These are phyloP conservation scores for Tuberolachnus salignus DNA, from an alignment of 2,888 invertebrate species.

Conservation along the genomic window DNA sequence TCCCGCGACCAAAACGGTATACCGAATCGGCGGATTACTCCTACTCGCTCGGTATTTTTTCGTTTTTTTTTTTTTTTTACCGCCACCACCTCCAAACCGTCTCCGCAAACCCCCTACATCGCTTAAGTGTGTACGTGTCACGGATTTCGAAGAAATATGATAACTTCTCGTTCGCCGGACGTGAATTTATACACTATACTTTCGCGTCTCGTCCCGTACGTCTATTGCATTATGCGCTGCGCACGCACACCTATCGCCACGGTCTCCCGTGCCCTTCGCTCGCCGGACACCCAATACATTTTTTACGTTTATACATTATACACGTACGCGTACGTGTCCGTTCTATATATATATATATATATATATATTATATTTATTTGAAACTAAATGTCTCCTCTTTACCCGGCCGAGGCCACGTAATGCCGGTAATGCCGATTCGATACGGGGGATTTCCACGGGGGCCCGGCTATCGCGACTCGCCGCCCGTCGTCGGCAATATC, in stretches of 20 bases:
- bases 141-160: slow-evolving; percentile 25
- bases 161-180: slow-evolving; percentile 36
- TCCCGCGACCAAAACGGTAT: background rate
- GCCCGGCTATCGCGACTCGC: no score
- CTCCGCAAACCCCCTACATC: no score
- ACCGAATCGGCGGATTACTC: slow-evolving; percentile 11
- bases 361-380: no score
- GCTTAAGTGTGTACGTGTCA: background rate
- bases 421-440: no score
- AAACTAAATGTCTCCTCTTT: no score
- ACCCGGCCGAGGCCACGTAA: no score
- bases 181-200: slow-evolving; percentile 15
- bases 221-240: slow-evolving; percentile 25
- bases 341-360: no score
- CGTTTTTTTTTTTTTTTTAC: background rate
- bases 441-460: no score
- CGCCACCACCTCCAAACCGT: no score
- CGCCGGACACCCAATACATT: no score
- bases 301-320: no score
- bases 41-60: background rate
- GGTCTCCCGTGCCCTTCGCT: background rate
- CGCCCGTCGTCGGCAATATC: no score
- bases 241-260: background rate
- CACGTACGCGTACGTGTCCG: background rate
- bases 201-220: background rate